A percentile compares a stretch with the other conserved stretches of the same genome.
phyloP scores from a whole-genome alignment of 2,888 invertebrate species.

The Clistopyga incitator region DNA sequence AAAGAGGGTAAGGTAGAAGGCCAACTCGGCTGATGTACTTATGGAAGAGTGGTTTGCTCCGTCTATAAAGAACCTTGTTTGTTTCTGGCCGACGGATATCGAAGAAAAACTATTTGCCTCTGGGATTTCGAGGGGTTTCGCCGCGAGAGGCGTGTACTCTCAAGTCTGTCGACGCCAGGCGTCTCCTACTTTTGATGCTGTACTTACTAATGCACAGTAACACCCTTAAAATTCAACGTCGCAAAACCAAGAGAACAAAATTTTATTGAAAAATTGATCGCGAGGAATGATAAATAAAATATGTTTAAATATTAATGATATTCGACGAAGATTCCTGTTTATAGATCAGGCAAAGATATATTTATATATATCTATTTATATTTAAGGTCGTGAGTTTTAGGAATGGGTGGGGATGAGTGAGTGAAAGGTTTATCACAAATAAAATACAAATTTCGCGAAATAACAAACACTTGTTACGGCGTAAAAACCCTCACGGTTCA shows the following conservation, averaged over 20 bases:
- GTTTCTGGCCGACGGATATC: constrained; percentile 81
- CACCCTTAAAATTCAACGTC: neutral
- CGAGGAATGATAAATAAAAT: neutral
- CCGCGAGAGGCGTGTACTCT: constrained; percentile 59
- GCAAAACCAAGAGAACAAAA: neutral
- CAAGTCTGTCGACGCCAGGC: constrained; percentile 23
- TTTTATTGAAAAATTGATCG: neutral
- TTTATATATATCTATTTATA: no score
- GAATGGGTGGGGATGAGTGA: no score
- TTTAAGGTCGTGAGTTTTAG: no score
- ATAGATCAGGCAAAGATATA: no score
- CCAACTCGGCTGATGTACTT: constrained; percentile 75
- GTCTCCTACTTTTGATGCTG: constrained; percentile 34
- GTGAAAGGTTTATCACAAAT: no score
- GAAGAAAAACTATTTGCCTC: constrained; percentile 81
- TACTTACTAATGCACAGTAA: constrained; percentile 7
- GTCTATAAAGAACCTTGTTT: constrained; percentile 83
- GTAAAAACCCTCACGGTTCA: no score
- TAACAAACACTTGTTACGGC: no score
- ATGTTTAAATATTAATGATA: neutral
- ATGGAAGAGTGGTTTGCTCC: constrained; percentile 80
- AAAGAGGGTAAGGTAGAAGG: constrained; percentile 62
- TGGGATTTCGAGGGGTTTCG: constrained; percentile 78
- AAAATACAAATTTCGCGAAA: no score
- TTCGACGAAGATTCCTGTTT: no score